phyloP scores from a whole-genome alignment of 2,888 invertebrate species.

The Automeris io region DNA sequence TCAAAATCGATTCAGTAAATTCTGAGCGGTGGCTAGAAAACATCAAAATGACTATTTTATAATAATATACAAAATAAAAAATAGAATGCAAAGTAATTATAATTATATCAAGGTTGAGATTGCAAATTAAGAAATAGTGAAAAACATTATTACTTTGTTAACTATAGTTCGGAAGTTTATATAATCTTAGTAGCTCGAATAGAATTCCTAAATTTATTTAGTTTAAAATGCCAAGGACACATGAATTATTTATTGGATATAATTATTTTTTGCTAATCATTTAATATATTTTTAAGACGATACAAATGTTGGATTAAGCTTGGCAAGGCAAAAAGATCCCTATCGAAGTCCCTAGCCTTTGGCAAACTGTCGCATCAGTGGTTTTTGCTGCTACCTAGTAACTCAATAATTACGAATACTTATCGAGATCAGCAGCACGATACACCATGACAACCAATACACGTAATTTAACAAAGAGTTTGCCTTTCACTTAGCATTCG shows the following conservation, averaged over 20 bases:
- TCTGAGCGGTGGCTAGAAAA: too few species aligned
- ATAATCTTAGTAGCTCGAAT: constrained; percentile 1
- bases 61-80: too few species aligned
- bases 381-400: not conserved
- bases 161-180: not conserved
- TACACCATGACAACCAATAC: constrained; percentile 42
- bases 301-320: not conserved
- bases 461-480: constrained; percentile 66
- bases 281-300: not conserved
- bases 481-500: constrained; percentile 70
- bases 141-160: not conserved
- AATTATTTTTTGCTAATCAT: not conserved
- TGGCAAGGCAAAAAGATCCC: not conserved
- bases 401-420: constrained; percentile 16
- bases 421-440: constrained; percentile 24
- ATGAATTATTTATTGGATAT: constrained; percentile 10
- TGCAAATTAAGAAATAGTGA: not conserved
- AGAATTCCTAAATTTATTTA: constrained; percentile 8
- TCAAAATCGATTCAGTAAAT: too few species aligned
- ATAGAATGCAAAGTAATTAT: not conserved
- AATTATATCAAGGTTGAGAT: not conserved
- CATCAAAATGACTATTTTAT: too few species aligned
- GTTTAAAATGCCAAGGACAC: constrained; percentile 13
- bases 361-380: not conserved
- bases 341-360: not conserved